A percentile compares a stretch with the other conserved stretches of the same genome.
phyloP scores from a whole-genome alignment of 2,113 vertebrate species.

The Ptilorrhoa leucosticta region DNA sequence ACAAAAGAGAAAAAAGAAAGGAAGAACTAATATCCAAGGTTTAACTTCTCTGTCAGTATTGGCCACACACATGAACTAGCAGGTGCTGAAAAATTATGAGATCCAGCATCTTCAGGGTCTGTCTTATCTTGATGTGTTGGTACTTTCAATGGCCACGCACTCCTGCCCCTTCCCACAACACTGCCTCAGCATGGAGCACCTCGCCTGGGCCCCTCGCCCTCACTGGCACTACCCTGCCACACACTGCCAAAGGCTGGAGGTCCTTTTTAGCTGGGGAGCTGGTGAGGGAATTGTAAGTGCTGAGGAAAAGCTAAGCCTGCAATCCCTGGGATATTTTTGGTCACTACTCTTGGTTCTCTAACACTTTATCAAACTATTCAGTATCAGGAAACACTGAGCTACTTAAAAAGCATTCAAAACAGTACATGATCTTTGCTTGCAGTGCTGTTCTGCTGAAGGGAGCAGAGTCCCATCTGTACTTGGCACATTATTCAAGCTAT shows the following conservation, averaged over 20 bases:
- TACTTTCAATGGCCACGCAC: too few species aligned
- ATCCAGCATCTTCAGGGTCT: not conserved
- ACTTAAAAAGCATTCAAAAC: not conserved
- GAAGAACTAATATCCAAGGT: not conserved
- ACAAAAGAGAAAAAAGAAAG: not conserved
- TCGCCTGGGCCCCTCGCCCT: rapidly evolving
- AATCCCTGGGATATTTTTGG: not conserved
- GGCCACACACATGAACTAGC: rapidly evolving
- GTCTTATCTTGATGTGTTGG: not conserved
- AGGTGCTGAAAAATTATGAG: not conserved
- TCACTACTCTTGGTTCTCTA: not conserved
- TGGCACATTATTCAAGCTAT: not conserved
- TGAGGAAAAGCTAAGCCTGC: not conserved
- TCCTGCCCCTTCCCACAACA: not conserved
- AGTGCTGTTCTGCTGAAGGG: not conserved
- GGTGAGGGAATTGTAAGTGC: not conserved
- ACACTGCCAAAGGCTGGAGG: not conserved
- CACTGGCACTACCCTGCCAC: not conserved
- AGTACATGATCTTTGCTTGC: not conserved
- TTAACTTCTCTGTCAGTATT: not conserved
- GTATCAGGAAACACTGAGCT: not conserved
- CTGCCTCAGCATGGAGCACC: not conserved
- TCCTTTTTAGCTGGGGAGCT: not conserved
- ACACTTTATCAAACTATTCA: not conserved
- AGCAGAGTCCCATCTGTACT: not conserved